Percentiles rank a stretch among this genome's conserved stretches.
These are phyloP conservation scores for Pygocentrus nattereri DNA, from an alignment of 2,797 vertebrate species.

Conservation along the genomic window DNA sequence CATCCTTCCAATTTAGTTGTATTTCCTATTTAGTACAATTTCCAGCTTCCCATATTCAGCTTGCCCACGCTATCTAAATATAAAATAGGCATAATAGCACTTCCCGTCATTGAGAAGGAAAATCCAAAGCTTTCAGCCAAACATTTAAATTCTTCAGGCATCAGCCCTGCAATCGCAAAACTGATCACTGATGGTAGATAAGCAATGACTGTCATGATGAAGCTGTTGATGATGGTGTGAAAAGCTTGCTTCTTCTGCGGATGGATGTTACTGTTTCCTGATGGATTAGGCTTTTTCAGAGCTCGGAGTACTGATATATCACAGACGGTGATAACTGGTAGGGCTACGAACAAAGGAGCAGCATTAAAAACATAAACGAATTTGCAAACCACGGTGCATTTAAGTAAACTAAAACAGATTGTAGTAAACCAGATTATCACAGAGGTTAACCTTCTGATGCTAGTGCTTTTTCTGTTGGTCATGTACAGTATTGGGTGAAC, in stretches of 20 bases:
- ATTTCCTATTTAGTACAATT: too few species aligned
- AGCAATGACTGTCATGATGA: constrained; percentile 42
- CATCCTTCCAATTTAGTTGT: not conserved
- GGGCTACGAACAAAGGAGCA: constrained; percentile 43
- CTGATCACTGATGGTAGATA: constrained; percentile 64
- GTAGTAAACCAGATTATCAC: constrained; percentile 62
- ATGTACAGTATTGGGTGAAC: constrained; percentile 71
- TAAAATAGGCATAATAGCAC: constrained; percentile 12
- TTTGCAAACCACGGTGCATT: not conserved
- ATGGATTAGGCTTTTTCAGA: constrained; percentile 53
- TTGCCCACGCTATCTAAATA: not conserved
- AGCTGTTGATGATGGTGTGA: constrained; percentile 50
- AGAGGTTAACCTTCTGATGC: constrained; percentile 51
- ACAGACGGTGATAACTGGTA: constrained; percentile 59
- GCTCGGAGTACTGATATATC: constrained; percentile 64
- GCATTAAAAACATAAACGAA: constrained; percentile 29
- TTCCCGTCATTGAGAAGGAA: constrained; percentile 23
- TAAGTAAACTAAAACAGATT: not conserved
- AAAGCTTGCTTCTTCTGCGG: constrained; percentile 70
- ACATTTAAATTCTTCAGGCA: constrained; percentile 8
- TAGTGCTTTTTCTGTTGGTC: constrained; percentile 58
- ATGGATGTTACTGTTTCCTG: constrained; percentile 60
- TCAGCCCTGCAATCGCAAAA: constrained; percentile 19
- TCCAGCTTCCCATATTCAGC: too few species aligned
- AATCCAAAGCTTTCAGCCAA: constrained; percentile 46